These are phyloP conservation scores for Mirza zaza DNA, from an alignment of 2,113 vertebrate species.

Conservation along the genomic window DNA sequence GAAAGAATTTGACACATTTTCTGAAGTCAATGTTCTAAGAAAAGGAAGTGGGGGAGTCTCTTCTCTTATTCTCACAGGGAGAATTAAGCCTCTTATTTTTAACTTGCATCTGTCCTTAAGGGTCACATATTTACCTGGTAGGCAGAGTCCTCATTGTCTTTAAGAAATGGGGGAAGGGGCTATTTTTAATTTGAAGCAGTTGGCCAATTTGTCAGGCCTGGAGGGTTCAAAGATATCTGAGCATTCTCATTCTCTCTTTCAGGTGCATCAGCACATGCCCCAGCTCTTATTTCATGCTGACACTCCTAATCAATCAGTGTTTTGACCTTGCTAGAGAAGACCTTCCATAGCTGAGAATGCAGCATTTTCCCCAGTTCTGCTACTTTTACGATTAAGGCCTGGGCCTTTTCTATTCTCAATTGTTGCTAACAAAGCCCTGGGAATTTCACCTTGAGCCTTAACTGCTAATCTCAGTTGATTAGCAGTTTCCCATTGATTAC, in stretches of 20 bases:
- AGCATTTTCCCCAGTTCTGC: background rate
- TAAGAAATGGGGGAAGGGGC: background rate
- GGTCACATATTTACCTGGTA: background rate
- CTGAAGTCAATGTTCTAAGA: background rate
- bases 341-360: background rate
- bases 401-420: background rate
- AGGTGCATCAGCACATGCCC: background rate
- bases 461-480: background rate
- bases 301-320: background rate
- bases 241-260: background rate
- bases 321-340: background rate
- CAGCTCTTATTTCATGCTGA: background rate
- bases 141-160: background rate
- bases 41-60: background rate
- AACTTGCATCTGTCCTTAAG: background rate
- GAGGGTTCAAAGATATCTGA: no score
- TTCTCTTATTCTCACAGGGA: background rate
- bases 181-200: background rate
- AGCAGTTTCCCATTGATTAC: background rate
- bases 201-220: background rate
- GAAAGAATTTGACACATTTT: background rate
- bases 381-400: background rate
- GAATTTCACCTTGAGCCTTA: background rate
- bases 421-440: background rate
- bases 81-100: background rate